phyloP scores from a whole-genome alignment of 2,113 vertebrate species.

The Tyrannus savana region DNA sequence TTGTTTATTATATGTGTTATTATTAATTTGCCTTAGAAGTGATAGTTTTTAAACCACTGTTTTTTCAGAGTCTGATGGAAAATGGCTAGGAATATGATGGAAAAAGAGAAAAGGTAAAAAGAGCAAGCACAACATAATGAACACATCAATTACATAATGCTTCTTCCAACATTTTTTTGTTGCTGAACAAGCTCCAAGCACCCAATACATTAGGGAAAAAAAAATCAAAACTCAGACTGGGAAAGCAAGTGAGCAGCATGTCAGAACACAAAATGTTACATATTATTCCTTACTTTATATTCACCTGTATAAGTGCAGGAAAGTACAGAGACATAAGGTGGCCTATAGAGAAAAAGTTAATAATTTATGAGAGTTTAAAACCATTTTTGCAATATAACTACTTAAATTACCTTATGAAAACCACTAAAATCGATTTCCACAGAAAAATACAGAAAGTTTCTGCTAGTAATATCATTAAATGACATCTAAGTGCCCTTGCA shows the following conservation, averaged over 20 bases:
- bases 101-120: background rate
- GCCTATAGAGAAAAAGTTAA: background rate
- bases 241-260: background rate
- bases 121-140: background rate
- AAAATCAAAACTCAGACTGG: background rate
- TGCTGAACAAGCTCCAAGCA: background rate
- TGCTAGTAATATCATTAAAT: background rate
- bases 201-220: background rate
- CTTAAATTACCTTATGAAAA: conserved; percentile 6
- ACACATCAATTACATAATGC: background rate
- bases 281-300: background rate
- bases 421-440: conserved; percentile 1
- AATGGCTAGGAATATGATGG: background rate
- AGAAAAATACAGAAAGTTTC: background rate
- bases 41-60: background rate
- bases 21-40: background rate
- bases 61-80: background rate
- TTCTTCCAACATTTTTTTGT: background rate
- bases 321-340: background rate
- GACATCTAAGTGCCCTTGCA: background rate
- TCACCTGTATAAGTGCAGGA: background rate
- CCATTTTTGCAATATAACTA: background rate
- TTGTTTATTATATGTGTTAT: background rate
- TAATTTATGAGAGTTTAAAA: conserved; percentile 40
- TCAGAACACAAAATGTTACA: background rate